Evolutionary conservation across 2,797 vertebrate genomes (phyloP).

Genomic region (Smutsia temminckii): DNA sequence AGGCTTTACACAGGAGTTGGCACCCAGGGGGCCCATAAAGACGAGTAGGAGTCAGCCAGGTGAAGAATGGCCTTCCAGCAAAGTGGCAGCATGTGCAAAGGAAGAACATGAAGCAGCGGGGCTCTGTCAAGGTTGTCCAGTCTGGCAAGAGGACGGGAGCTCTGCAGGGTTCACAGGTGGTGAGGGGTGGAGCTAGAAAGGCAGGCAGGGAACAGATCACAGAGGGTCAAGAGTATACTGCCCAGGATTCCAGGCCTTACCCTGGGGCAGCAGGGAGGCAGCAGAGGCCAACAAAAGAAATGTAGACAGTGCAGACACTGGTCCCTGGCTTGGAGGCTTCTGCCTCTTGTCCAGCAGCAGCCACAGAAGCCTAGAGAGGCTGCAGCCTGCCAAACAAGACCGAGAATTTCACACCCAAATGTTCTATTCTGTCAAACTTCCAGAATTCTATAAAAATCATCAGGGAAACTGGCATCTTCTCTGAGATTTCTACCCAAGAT

Average conservation of each 20-base stretch:
- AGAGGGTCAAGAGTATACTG: not conserved
- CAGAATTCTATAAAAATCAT: conserved; percentile 7
- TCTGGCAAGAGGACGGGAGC: not conserved
- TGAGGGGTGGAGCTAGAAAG: not conserved
- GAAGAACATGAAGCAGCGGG: not conserved
- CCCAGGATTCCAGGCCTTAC: not conserved
- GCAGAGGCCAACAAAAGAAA: not conserved
- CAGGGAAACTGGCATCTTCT: not conserved
- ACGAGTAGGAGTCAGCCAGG: not conserved
- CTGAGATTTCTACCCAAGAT: not conserved
- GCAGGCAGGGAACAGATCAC: not conserved
- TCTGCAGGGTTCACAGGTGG: not conserved
- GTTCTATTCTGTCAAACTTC: not conserved
- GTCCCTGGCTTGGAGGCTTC: not conserved
- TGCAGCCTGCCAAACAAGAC: not conserved
- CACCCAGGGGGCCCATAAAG: not conserved
- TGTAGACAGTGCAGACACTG: not conserved
- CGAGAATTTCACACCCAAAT: not conserved
- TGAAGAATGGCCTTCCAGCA: not conserved
- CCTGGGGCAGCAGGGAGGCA: not conserved
- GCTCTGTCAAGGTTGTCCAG: not conserved
- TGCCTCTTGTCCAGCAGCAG: not conserved
- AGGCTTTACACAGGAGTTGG: not conserved
- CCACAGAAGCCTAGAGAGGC: not conserved
- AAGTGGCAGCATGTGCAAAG: not conserved